Conservation (phyloP, 2,888 invertebrate species). For the Hirtodrosophila trivittata region DNA sequence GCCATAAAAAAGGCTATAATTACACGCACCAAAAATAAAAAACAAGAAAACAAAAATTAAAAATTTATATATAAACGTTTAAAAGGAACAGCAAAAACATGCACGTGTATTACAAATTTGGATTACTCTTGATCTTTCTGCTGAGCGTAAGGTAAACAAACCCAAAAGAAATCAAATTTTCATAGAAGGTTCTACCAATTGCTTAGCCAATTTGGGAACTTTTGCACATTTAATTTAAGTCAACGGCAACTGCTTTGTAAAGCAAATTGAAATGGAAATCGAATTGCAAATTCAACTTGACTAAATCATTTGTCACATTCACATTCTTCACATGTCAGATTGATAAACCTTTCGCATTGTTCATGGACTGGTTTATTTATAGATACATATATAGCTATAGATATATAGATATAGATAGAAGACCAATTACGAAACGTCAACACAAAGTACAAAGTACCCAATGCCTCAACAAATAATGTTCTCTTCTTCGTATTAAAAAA, state of each 20-base stretch:
- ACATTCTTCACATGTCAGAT: conserved; percentile 11
- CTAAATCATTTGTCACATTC: not conserved
- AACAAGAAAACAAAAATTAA: conserved; percentile 4
- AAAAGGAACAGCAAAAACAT: conserved; percentile 51
- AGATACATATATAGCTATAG: no score
- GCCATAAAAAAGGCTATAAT: no score
- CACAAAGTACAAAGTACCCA: conserved; percentile 58
- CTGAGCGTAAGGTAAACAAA: conserved; percentile 81
- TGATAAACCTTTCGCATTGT: conserved; percentile 28
- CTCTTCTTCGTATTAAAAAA: not conserved
- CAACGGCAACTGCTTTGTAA: not conserved
- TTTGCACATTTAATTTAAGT: conserved; percentile 5
- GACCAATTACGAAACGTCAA: conserved; percentile 29
- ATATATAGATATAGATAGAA: not conserved
- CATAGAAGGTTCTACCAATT: no score
- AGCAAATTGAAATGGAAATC: not conserved
- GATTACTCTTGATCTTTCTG: conserved; percentile 82
- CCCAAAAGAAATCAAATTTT: not conserved
- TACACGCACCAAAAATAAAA: conserved; percentile 4
- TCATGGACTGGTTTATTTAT: conserved; percentile 34
- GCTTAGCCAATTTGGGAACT: no score
- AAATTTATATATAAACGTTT: conserved; percentile 1
- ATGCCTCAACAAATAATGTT: not conserved
- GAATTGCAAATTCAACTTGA: not conserved
- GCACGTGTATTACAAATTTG: conserved; percentile 83